These are phyloP conservation scores for Semotilus atromaculatus DNA, from an alignment of 2,797 vertebrate genomes.

Conservation along the genomic window DNA sequence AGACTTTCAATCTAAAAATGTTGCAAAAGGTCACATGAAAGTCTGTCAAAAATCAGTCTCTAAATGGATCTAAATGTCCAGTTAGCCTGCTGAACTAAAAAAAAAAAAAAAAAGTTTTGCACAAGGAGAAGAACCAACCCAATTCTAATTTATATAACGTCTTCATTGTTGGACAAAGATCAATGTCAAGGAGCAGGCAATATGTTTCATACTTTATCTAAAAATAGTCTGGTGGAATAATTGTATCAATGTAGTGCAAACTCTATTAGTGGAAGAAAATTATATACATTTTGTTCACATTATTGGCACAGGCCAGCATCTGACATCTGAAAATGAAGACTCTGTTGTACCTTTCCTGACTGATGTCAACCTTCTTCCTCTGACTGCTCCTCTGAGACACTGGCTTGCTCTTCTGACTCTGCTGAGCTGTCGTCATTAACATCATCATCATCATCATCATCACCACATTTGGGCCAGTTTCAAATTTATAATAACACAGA, in stretches of 20 bases:
- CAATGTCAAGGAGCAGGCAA: background rate
- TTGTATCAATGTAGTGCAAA: background rate
- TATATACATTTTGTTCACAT: too few relatives aligned
- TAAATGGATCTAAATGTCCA: background rate
- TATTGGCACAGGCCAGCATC: background rate
- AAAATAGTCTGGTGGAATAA: background rate
- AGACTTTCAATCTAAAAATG: slow-evolving; percentile 65
- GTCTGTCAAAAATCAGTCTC: background rate
- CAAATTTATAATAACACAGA: background rate
- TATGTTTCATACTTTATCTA: background rate
- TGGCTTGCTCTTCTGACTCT: slow-evolving; percentile 60
- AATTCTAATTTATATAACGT: background rate
- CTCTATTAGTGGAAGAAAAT: background rate
- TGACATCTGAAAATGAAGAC: background rate
- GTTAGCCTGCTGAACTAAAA: background rate
- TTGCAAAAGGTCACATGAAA: background rate
- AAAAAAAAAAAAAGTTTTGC: too few relatives aligned
- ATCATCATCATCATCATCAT: background rate
- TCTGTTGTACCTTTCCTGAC: slow-evolving; percentile 60
- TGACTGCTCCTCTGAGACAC: slow-evolving; percentile 54
- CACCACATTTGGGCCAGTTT: background rate
- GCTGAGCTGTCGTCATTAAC: slow-evolving; percentile 47
- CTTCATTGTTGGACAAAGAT: background rate
- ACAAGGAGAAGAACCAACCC: background rate
- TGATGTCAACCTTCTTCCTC: slow-evolving; percentile 58